Conservation (phyloP, 2,797 vertebrate genomes). For the Dryobates pubescens region DNA sequence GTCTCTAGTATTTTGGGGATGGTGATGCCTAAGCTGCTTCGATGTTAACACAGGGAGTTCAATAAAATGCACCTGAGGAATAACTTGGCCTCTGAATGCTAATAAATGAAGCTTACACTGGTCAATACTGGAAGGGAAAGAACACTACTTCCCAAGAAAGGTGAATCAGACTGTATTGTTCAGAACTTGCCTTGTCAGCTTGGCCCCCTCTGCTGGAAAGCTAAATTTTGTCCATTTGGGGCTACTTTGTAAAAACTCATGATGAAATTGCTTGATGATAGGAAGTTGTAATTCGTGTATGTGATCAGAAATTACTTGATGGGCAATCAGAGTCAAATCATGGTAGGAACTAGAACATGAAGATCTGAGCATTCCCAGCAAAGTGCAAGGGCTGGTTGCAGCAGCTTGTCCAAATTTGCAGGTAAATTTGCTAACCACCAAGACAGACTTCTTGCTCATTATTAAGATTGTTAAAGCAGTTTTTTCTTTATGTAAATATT, state of each 20-base stretch:
- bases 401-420: neutral
- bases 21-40: too few species aligned
- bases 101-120: too few species aligned
- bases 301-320: neutral
- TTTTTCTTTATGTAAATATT: neutral
- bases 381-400: neutral
- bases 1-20: too few species aligned
- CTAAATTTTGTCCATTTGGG: too few species aligned
- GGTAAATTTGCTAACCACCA: neutral
- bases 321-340: neutral
- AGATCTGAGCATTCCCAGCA: neutral
- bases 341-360: neutral
- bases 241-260: neutral
- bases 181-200: too few species aligned
- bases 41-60: too few species aligned
- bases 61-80: too few species aligned
- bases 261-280: neutral
- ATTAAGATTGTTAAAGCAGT: neutral
- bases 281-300: neutral
- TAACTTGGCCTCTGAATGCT: too few species aligned
- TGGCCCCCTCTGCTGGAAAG: too few species aligned
- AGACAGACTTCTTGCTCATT: neutral
- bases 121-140: too few species aligned
- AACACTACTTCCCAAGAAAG: too few species aligned
- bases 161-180: too few species aligned